Conservation (phyloP, 1,140 invertebrate genomes). For the Ceratitis capitata region DNA sequence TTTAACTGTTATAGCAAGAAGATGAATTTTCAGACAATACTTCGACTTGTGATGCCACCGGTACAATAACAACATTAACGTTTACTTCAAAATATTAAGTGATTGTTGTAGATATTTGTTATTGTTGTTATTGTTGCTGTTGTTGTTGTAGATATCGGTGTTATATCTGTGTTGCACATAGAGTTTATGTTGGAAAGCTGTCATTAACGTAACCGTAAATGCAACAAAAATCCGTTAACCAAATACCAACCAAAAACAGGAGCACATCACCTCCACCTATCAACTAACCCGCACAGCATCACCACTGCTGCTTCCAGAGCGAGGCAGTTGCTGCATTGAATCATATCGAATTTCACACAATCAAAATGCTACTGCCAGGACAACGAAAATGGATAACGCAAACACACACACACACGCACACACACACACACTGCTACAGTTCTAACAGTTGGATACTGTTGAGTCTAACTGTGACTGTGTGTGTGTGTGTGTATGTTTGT, state of each 20-base stretch:
- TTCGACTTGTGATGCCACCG: not conserved
- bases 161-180: constrained; percentile 3
- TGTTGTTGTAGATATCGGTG: not conserved
- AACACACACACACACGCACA: no score
- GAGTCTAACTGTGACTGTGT: not conserved
- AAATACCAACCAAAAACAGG: not conserved
- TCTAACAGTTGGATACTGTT: constrained; percentile 10
- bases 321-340: not conserved
- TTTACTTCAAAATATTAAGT: not conserved
- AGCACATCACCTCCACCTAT: not conserved
- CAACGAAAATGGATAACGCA: not conserved
- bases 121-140: not conserved
- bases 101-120: not conserved
- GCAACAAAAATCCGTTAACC: constrained; percentile 13
- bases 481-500: not conserved
- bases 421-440: no score
- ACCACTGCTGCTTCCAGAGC: not conserved
- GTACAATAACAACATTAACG: not conserved
- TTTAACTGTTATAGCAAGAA: not conserved
- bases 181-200: constrained; percentile 19
- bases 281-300: not conserved
- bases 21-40: constrained; percentile 1
- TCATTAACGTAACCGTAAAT: constrained; percentile 34
- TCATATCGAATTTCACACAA: constrained; percentile 27
- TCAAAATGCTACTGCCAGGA: constrained; percentile 29